Base-by-base conservation (phyloP, 2,113 vertebrate species). In the Psilopogon haemacephalus region DNA sequence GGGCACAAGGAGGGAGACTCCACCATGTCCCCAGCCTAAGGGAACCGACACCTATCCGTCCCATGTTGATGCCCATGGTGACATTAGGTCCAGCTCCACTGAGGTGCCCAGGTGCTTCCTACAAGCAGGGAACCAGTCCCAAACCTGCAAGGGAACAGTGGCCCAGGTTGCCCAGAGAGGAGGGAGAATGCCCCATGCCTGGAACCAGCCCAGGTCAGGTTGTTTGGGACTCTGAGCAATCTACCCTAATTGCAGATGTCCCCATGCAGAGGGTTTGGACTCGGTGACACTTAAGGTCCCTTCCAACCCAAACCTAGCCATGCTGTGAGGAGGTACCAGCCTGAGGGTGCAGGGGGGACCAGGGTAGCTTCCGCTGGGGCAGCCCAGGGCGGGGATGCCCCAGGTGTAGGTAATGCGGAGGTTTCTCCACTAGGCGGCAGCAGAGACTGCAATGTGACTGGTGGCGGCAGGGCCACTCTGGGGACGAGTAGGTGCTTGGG, bases 371-470 rank as follows among this genome's bases (percentile, higher is more conserved):
- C 7, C 9, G 23, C 9, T 16, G 28, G 26, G 12, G 17, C 32
- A 15, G 14, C 17, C 3, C 24, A 10, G 17, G 35, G 26, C 27
- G 4, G 52, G 52, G 52, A 30, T 26, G 54, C 11, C 75, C 6
- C 2, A 0, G 24, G 8, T 0, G 0, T 1, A 32, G 50, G 11
- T 6, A 7, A 44, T 0, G 0, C 6, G 28, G 58, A 19, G 8
- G 9, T 33, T 72, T 4, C 9, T 28, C 72, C 96, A 76, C 89
- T 93, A 96, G 94, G 18, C 83, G 95, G 94, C 95, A 90, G 93
- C 86, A 96, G 79, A 95, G 78, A 14, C 89, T 28, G 5, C 16
- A 23, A 80, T 37, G 59, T 12, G 69, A 5, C 1, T 0, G 35
- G 18, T 5, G 18, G 28, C 26, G 37, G 78, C 60, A 37, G 26